Conservation (phyloP, 1,140 invertebrate species). For the Drosophila nannoptera region DNA sequence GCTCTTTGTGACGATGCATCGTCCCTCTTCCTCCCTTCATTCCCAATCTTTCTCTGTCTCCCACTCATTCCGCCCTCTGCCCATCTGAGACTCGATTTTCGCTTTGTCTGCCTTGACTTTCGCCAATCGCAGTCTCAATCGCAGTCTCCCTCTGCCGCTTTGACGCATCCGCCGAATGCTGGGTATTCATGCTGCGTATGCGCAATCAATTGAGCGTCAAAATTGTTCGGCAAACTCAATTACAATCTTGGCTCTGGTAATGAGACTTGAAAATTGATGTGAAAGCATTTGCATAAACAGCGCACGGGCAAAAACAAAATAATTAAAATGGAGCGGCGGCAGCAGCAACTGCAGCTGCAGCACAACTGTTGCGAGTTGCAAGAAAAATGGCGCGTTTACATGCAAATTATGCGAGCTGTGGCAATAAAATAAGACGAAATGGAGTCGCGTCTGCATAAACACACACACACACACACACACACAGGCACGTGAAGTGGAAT, state of each 20-base stretch:
- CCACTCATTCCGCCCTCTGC: too few species aligned
- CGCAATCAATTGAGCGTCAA: slow-evolving; percentile 73
- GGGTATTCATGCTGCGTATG: slow-evolving; percentile 53
- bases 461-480: slow-evolving; percentile 12
- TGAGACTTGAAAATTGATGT: slow-evolving; percentile 51
- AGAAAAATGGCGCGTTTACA: slow-evolving; percentile 76
- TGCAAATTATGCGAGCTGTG: slow-evolving; percentile 71
- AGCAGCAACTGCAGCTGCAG: slow-evolving; percentile 10
- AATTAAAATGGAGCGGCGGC: slow-evolving; percentile 38
- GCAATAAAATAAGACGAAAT: slow-evolving; percentile 58
- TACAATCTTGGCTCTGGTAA: slow-evolving; percentile 48
- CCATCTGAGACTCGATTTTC: too few species aligned
- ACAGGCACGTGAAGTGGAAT: not conserved
- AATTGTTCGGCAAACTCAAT: slow-evolving; percentile 68
- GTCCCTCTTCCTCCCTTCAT: too few species aligned
- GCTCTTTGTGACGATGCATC: too few species aligned
- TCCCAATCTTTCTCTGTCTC: too few species aligned
- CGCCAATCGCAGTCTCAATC: too few species aligned
- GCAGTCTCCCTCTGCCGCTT: not conserved
- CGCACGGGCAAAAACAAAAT: slow-evolving; percentile 43
- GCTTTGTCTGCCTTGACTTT: too few species aligned
- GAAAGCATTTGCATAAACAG: slow-evolving; percentile 53
- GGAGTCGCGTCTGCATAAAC: slow-evolving; percentile 59
- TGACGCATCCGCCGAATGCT: not conserved
- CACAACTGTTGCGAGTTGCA: slow-evolving; percentile 27